Evolutionary conservation across 2,113 vertebrate species (phyloP), one percentile per base, ranked within the genome.

Genomic region (Bujurquina vittata): DNA sequence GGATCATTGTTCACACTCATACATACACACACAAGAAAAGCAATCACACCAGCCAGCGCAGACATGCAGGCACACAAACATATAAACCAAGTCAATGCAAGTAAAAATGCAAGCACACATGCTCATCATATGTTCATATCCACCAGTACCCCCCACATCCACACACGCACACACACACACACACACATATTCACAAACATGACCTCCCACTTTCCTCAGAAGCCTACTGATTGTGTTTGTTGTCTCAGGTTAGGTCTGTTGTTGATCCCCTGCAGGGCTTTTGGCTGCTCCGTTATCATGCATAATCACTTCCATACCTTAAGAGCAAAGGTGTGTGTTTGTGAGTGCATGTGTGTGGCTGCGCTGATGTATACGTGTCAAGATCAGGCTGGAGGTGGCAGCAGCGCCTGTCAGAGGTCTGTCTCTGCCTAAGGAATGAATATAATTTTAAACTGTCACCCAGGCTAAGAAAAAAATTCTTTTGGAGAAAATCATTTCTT

Each of bases 301-400:
- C 84, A 82, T 94, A 94, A 94, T 94, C 82, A 56, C 88, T 94
- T 92, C 94, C 94, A 94, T 94, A 86, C 90, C 80, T 84, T 86
- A 62, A 85, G 82, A 58, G 80, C 78, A 75, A 78, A 88, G 82
- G 87, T 83, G 85, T 89, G 89, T 75, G 85, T 83, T 15, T 82
- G 83, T 57, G 84, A 35, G 79, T 76, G 88, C 35, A 12, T 89
- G 89, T 83, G 88, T 85, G 90, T 60, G 88, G 86, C 83, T 87
- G 77, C n/a, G 9, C 82, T 85, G 81, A 77, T 87, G 85, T 76
- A 57, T 80, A 87, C 62, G 85, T 93, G 90, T 92, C 88, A 83
- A 58, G 84, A 90, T 88, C 59, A 73, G 69, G 80, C 80, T 75
- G 10, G 84, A 85, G 79, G 86, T 82, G 79, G 81, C 83, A 80